Evolutionary conservation across 2,888 invertebrate species (phyloP).

Genomic region (Ormyrus nitidulus): DNA sequence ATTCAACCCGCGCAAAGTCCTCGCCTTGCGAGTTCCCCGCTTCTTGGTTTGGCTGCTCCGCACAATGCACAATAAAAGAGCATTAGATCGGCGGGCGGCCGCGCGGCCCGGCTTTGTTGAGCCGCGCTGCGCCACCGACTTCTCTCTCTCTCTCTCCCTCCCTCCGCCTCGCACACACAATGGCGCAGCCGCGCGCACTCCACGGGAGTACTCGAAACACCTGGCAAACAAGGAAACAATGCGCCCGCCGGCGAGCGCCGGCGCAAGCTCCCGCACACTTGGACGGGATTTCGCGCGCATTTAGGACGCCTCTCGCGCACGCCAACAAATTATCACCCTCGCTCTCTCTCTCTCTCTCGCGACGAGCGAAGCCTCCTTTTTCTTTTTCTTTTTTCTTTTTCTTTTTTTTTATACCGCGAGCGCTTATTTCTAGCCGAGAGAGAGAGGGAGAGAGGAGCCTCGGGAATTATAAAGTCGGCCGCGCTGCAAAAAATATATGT

Average conservation of each 20-base stretch:
- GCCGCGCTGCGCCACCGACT: conserved; percentile 67
- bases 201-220: conserved; percentile 72
- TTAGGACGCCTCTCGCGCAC: conserved; percentile 67
- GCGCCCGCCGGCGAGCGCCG: conserved; percentile 61
- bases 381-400: conserved; percentile 1
- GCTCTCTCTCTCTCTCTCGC: conserved; percentile 1
- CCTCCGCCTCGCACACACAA: conserved; percentile 66
- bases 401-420: neutral
- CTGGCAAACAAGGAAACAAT: conserved; percentile 75
- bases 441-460: neutral
- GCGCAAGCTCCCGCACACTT: conserved; percentile 62
- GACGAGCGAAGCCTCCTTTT: too few relatives aligned
- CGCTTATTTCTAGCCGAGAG: neutral
- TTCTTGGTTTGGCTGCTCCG: conserved; percentile 58
- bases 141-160: conserved; percentile 56
- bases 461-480: conserved; percentile 1
- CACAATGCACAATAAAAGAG: conserved; percentile 76
- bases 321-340: conserved; percentile 71
- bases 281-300: conserved; percentile 73
- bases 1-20: conserved; percentile 57
- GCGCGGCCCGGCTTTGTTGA: conserved; percentile 72
- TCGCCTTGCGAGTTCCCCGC: conserved; percentile 58
- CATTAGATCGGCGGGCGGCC: conserved; percentile 73
- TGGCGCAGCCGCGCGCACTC: conserved; percentile 68
- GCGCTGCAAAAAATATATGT: neutral